phyloP scores from a whole-genome alignment of 2,797 vertebrate genomes.

The Hypotaenidia okinawae region DNA sequence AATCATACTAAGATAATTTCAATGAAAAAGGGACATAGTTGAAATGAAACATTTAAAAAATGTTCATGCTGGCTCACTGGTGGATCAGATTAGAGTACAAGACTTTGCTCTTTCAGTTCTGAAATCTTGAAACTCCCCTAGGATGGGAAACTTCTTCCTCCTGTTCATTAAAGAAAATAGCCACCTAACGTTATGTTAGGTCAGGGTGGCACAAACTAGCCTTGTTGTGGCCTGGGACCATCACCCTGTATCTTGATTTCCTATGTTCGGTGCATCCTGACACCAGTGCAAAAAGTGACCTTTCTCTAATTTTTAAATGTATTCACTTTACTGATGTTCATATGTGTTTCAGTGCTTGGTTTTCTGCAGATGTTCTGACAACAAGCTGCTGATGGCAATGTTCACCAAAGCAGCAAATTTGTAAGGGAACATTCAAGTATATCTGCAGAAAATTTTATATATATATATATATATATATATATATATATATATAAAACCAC shows the following conservation, averaged over 20 bases:
- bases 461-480: neutral
- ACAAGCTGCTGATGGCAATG: neutral
- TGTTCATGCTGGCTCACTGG: neutral
- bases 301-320: neutral
- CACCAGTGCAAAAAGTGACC: neutral
- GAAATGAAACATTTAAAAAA: neutral
- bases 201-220: neutral
- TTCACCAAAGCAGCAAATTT: neutral
- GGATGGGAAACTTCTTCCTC: neutral
- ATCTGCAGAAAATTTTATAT: neutral
- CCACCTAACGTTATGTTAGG: neutral
- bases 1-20: neutral
- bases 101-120: constrained; percentile 17
- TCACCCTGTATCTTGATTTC: neutral
- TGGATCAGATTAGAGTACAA: constrained; percentile 34
- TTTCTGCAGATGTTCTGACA: neutral
- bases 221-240: neutral
- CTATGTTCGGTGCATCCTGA: neutral
- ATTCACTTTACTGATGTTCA: neutral
- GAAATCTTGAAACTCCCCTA: neutral
- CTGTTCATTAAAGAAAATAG: neutral
- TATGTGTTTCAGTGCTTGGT: neutral
- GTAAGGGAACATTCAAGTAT: neutral
- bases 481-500: neutral
- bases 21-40: neutral